These are phyloP conservation scores for Pentalonia nigronervosa DNA, from an alignment of 1,140 invertebrate genomes.

Conservation along the genomic window DNA sequence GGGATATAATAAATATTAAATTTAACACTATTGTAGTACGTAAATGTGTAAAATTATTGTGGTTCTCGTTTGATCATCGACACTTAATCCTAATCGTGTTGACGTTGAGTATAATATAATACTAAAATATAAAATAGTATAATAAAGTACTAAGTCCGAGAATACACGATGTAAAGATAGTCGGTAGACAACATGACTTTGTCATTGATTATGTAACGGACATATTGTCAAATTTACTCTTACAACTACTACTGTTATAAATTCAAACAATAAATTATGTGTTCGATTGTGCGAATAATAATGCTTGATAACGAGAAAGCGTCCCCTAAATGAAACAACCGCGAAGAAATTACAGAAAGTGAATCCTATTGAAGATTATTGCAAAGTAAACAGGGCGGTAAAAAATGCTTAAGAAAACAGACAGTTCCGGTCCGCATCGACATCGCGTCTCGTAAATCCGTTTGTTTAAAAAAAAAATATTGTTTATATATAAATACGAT, in stretches of 20 bases:
- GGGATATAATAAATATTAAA: no score
- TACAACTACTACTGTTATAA: neutral
- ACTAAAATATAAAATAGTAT: no score
- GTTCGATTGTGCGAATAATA: constrained; percentile 15
- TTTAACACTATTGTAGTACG: no score
- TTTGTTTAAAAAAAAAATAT: no score
- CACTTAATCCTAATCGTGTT: no score
- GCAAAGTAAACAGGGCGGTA: neutral
- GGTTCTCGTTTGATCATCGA: no score
- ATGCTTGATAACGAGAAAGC: constrained; percentile 15
- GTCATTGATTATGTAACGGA: neutral
- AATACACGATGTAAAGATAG: neutral
- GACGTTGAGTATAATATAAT: no score
- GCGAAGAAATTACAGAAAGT: neutral
- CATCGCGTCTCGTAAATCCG: neutral
- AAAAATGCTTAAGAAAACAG: neutral
- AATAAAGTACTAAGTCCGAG: neutral
- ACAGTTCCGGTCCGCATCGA: neutral
- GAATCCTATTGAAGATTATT: neutral
- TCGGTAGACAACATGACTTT: neutral
- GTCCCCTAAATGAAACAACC: neutral
- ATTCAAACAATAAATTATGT: neutral
- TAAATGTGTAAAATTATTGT: no score
- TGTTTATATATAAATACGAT: no score
- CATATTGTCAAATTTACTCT: neutral